phyloP scores from a whole-genome alignment of 2,888 invertebrate genomes.

The Lampropteryx suffumata region DNA sequence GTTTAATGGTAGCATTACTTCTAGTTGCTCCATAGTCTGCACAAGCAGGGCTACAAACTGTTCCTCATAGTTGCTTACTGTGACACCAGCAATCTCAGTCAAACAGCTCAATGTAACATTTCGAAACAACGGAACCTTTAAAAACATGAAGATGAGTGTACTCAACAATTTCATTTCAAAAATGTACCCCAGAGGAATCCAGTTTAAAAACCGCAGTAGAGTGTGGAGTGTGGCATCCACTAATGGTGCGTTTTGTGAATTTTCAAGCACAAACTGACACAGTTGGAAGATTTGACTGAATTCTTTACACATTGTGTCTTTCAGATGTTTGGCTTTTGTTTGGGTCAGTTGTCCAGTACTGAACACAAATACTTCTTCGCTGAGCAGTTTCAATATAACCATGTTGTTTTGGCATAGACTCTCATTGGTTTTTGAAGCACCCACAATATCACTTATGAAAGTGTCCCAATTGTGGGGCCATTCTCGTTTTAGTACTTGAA shows the following conservation, averaged over 20 bases:
- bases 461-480: slow-evolving; percentile 99
- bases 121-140: slow-evolving; percentile 98
- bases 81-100: slow-evolving; percentile 98
- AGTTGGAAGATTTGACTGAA: slow-evolving; percentile 99
- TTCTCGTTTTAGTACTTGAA: slow-evolving; percentile 99
- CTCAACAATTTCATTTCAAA: slow-evolving; percentile 99
- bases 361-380: slow-evolving; percentile 99
- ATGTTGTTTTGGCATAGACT: slow-evolving; percentile 99
- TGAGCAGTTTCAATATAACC: slow-evolving; percentile 97
- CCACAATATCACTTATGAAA: slow-evolving; percentile 99
- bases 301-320: slow-evolving; percentile 99
- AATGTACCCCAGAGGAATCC: slow-evolving; percentile 99
- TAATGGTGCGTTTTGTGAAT: slow-evolving; percentile 97
- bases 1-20: slow-evolving; percentile 94
- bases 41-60: slow-evolving; percentile 95
- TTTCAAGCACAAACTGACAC: slow-evolving; percentile 98
- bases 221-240: slow-evolving; percentile 98
- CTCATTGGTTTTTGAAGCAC: slow-evolving; percentile 99
- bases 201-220: slow-evolving; percentile 97
- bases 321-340: slow-evolving; percentile 99
- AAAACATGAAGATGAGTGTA: slow-evolving; percentile 97
- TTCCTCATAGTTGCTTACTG: slow-evolving; percentile 94
- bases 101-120: slow-evolving; percentile 99
- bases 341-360: slow-evolving; percentile 99
- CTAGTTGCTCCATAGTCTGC: slow-evolving; percentile 95